phyloP scores from a whole-genome alignment of 2,113 vertebrate genomes.

The Panurus biarmicus region DNA sequence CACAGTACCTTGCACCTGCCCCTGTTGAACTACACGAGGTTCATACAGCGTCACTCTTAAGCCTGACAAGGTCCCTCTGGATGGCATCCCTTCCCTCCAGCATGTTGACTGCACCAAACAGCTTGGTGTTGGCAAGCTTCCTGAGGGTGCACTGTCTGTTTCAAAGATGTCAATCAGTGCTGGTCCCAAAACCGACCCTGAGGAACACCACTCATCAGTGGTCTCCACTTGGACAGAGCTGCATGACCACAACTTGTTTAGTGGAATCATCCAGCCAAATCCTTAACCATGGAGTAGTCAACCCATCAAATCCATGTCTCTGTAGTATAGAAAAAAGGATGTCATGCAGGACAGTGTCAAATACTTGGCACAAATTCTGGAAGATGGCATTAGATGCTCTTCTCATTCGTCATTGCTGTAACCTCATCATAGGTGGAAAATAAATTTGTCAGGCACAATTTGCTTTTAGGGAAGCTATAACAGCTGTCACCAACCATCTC shows the following conservation, averaged over 20 bases:
- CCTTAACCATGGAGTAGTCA: neutral
- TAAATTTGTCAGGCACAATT: neutral
- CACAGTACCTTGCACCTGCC: neutral
- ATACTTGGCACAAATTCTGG: neutral
- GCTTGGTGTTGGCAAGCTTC: neutral
- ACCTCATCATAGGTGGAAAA: neutral
- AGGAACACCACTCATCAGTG: neutral
- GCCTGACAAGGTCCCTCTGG: neutral
- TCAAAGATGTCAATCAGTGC: neutral
- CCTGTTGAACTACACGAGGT: accelerated
- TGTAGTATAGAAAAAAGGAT: neutral
- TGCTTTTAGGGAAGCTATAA: neutral
- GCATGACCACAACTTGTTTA: neutral
- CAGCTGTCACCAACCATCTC: neutral
- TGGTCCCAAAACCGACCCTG: neutral
- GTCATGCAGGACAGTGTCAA: neutral
- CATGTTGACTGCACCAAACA: neutral
- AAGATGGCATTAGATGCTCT: neutral
- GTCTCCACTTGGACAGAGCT: neutral
- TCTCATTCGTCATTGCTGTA: neutral
- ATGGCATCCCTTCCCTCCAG: neutral
- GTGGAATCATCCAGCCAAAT: neutral
- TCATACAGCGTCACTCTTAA: too few species aligned
- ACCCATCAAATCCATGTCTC: neutral
- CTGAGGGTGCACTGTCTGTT: neutral